phyloP scores from a whole-genome alignment of 2,888 invertebrate genomes.

The Galeopsomyia nigrocyanea region DNA sequence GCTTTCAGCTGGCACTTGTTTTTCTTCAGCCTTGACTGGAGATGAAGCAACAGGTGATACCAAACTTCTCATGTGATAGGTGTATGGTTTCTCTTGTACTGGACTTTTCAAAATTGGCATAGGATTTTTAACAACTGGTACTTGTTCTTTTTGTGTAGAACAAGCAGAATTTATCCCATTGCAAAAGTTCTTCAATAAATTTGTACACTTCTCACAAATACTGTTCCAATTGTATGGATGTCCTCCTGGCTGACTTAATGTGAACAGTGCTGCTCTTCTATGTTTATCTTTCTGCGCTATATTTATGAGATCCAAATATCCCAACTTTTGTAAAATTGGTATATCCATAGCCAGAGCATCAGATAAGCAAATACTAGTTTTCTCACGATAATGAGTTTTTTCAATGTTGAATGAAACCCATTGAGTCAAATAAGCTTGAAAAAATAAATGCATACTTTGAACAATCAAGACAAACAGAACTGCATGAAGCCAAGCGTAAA shows the following conservation, averaged over 20 bases:
- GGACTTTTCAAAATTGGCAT: conserved; percentile 53
- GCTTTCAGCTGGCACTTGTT: conserved; percentile 50
- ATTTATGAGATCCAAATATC: conserved; percentile 80
- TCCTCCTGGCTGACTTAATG: conserved; percentile 85
- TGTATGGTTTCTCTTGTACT: conserved; percentile 56
- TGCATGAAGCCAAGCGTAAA: conserved; percentile 79
- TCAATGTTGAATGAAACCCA: conserved; percentile 77
- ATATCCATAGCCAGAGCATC: conserved; percentile 75
- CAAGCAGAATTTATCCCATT: conserved; percentile 73
- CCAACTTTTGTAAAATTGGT: conserved; percentile 82
- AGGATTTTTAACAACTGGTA: conserved; percentile 29
- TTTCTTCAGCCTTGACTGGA: conserved; percentile 20
- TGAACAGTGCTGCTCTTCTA: conserved; percentile 78
- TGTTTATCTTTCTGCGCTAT: conserved; percentile 75
- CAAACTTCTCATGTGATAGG: conserved; percentile 63
- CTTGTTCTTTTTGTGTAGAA: conserved; percentile 53
- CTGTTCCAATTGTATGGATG: conserved; percentile 91
- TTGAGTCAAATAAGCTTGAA: conserved; percentile 80
- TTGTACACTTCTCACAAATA: conserved; percentile 76
- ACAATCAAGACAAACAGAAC: conserved; percentile 79
- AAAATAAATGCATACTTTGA: conserved; percentile 79
- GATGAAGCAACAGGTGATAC: conserved; percentile 41
- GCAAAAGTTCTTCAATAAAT: conserved; percentile 76
- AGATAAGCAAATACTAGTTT: conserved; percentile 70
- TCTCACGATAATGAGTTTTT: conserved; percentile 63